Evolutionary conservation across 2,888 invertebrate species (phyloP).

Genomic region (Torymus auratus): DNA sequence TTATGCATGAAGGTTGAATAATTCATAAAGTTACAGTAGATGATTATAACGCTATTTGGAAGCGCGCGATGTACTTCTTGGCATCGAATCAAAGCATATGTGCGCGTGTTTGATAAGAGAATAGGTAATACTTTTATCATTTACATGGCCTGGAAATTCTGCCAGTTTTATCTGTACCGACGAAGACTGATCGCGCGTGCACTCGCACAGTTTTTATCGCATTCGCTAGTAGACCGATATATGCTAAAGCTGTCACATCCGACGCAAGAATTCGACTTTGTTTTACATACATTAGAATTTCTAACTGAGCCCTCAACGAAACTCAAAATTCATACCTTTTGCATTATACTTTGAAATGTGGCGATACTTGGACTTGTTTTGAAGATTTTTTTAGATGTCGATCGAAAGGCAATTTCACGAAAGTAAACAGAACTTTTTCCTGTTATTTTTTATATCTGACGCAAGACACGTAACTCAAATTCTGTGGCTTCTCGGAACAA

Average conservation of each 20-base stretch:
- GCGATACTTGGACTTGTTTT: not conserved
- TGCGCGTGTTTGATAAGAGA: slow-evolving; percentile 26
- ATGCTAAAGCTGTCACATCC: slow-evolving; percentile 26
- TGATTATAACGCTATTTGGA: slow-evolving; percentile 42
- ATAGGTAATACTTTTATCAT: slow-evolving; percentile 51
- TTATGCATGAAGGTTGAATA: slow-evolving; percentile 32
- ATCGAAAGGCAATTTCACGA: too few species aligned
- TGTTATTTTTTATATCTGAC: too few species aligned
- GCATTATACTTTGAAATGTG: not conserved
- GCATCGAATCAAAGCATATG: slow-evolving; percentile 4
- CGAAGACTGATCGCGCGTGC: slow-evolving; percentile 25
- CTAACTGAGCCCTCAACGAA: not conserved
- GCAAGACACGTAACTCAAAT: too few species aligned
- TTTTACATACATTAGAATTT: slow-evolving; percentile 29
- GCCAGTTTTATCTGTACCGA: slow-evolving; percentile 30
- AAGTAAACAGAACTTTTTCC: too few species aligned
- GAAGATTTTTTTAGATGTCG: not conserved
- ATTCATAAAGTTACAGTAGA: slow-evolving; percentile 39
- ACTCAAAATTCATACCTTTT: not conserved
- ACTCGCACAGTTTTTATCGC: slow-evolving; percentile 5
- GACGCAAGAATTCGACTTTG: slow-evolving; percentile 1
- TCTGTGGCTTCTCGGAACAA: too few species aligned
- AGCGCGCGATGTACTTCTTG: slow-evolving; percentile 19
- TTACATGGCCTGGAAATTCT: slow-evolving; percentile 32
- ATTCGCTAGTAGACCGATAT: not conserved